phyloP scores from a whole-genome alignment of 1,140 invertebrate genomes.

The Heliconius melpomene region DNA sequence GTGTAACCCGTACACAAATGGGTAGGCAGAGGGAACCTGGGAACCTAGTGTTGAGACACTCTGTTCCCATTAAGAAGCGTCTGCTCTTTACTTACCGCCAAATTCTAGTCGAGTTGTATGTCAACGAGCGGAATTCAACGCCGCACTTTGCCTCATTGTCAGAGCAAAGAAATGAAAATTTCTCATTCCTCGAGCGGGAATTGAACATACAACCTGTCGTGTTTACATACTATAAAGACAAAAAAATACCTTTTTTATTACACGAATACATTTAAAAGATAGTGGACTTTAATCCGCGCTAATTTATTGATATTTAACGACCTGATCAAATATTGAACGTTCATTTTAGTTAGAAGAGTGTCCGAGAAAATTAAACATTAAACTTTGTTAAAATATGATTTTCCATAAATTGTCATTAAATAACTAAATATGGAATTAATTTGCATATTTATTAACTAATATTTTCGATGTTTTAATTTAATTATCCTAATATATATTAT shows the following conservation, averaged over 20 bases:
- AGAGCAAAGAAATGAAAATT: no score
- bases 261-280: conserved; percentile 33
- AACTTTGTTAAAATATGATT: background rate
- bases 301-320: conserved; percentile 23
- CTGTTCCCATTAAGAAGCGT: no score
- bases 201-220: no score
- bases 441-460: background rate
- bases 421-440: background rate
- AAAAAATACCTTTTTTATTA: conserved; percentile 38
- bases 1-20: no score
- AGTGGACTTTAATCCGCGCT: conserved; percentile 25
- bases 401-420: background rate
- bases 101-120: no score
- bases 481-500: background rate
- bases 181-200: no score
- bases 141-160: no score
- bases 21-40: no score
- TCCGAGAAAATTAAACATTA: background rate
- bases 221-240: conserved; percentile 42
- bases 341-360: background rate
- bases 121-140: no score
- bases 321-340: conserved; percentile 6
- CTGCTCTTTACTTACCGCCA: no score
- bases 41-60: no score
- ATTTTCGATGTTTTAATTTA: background rate